Evolutionary conservation across 2,888 invertebrate species (phyloP).

Genomic region (Sphecodes monilicornis): DNA sequence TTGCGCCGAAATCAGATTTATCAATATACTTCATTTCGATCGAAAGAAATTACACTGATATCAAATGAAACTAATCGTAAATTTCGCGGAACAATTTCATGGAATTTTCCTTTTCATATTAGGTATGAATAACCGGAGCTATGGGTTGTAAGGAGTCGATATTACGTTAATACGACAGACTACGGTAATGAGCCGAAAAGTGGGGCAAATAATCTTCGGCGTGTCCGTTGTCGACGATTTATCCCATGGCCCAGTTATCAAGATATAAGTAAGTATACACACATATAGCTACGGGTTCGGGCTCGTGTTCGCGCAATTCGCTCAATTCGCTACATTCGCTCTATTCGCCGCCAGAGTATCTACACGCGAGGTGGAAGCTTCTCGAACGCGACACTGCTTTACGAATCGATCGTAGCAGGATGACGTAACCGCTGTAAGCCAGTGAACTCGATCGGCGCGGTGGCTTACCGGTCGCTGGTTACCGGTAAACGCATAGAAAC

Average conservation of each 20-base stretch:
- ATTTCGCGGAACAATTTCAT: not conserved
- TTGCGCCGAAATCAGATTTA: no score
- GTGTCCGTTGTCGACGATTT: constrained; percentile 7
- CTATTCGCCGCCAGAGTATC: not conserved
- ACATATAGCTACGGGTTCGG: no score
- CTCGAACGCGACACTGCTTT: constrained; percentile 57
- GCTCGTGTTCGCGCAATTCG: not conserved
- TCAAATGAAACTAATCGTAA: not conserved
- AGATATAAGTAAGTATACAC: not conserved
- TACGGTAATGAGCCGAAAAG: not conserved
- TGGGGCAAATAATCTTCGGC: not conserved
- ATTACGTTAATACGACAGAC: not conserved
- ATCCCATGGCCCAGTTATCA: constrained; percentile 42
- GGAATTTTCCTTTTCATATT: not conserved
- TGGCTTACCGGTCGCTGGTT: constrained; percentile 13
- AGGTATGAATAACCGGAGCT: not conserved
- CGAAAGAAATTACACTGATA: no score
- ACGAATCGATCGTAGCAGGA: constrained; percentile 61
- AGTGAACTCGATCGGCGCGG: constrained; percentile 53
- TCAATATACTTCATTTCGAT: no score
- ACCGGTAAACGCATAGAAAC: not conserved
- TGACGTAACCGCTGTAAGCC: constrained; percentile 59
- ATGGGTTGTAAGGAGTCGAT: not conserved
- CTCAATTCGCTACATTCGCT: not conserved
- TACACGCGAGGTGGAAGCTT: constrained; percentile 51